phyloP scores from a whole-genome alignment of 2,797 vertebrate species.

The Mormyrops attenuatus region DNA sequence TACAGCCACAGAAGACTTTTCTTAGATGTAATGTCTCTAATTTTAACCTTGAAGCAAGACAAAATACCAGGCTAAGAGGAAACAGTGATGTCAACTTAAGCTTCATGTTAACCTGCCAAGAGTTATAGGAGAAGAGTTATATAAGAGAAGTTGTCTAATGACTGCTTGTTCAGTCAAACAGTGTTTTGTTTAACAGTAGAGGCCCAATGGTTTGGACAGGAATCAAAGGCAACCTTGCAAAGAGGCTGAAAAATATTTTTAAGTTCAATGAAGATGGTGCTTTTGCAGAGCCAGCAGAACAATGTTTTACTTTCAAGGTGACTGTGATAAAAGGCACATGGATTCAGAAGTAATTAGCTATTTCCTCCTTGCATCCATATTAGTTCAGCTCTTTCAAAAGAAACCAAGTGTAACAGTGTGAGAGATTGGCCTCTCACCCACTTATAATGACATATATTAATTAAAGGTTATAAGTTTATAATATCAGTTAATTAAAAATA shows the following conservation, averaged over 20 bases:
- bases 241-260: neutral
- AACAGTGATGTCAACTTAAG: neutral
- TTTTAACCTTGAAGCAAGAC: neutral
- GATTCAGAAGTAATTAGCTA: neutral
- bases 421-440: neutral
- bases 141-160: neutral
- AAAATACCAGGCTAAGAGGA: neutral
- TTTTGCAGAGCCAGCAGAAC: neutral
- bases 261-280: neutral
- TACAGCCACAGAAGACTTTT: neutral
- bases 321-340: neutral
- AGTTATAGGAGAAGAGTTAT: neutral
- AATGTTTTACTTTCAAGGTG: neutral
- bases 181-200: neutral
- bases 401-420: neutral
- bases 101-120: neutral
- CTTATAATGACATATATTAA: neutral
- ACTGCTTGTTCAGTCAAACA: neutral
- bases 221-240: neutral
- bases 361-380: neutral
- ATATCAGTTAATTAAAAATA: neutral
- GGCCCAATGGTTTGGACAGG: neutral
- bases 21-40: neutral
- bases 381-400: neutral
- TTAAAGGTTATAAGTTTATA: neutral